phyloP scores from a whole-genome alignment of 1,140 invertebrate genomes.

The Drosophila dunni region DNA sequence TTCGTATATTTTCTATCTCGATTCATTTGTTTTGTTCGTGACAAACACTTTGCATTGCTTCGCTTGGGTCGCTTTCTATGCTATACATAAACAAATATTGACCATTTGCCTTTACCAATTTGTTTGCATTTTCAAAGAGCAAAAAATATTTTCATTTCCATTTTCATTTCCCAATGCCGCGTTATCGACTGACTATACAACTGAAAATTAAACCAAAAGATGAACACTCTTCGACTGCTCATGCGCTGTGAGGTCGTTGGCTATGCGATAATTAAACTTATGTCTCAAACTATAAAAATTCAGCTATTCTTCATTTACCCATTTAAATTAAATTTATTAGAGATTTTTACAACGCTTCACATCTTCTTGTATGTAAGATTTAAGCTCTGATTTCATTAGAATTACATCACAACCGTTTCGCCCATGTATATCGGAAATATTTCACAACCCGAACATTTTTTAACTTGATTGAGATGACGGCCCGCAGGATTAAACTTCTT shows the following conservation, averaged over 20 bases:
- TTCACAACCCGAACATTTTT: too few relatives aligned
- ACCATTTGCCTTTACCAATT: slow-evolving; percentile 77
- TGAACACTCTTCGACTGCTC: slow-evolving; percentile 14
- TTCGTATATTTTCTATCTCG: slow-evolving; percentile 5
- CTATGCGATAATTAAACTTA: too few relatives aligned
- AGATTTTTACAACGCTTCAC: too few relatives aligned
- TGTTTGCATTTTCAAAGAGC: slow-evolving; percentile 74
- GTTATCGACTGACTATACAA: slow-evolving; percentile 27
- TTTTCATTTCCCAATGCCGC: slow-evolving; percentile 46
- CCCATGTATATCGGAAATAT: too few relatives aligned
- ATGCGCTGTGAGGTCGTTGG: background rate
- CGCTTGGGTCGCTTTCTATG: slow-evolving; percentile 47
- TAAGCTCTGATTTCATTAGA: too few relatives aligned
- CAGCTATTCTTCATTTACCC: too few relatives aligned
- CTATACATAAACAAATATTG: slow-evolving; percentile 72
- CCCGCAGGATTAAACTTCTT: too few relatives aligned
- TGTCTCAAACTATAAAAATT: too few relatives aligned
- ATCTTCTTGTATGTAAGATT: too few relatives aligned
- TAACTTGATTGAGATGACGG: too few relatives aligned
- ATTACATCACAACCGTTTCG: too few relatives aligned
- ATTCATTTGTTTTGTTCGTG: slow-evolving; percentile 58
- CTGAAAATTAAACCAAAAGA: slow-evolving; percentile 65
- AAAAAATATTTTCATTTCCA: slow-evolving; percentile 75
- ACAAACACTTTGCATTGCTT: slow-evolving; percentile 54
- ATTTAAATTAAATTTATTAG: too few relatives aligned